These are phyloP conservation scores for Oxytorus armatus DNA, from an alignment of 2,888 invertebrate species.

Conservation along the genomic window DNA sequence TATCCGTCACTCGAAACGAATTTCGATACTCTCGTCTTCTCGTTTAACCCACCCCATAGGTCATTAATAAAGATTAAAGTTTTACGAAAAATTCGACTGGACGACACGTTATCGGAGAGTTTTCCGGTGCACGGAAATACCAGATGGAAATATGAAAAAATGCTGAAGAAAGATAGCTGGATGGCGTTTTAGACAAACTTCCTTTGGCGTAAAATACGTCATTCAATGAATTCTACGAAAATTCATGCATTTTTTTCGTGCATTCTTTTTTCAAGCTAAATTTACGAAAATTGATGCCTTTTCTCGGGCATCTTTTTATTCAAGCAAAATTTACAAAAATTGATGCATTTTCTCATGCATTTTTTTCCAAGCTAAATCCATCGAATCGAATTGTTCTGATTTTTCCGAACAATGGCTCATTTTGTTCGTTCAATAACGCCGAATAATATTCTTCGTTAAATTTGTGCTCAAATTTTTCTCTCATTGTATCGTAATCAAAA, in stretches of 20 bases:
- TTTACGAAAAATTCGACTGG: constrained; percentile 26
- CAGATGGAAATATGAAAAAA: too few relatives aligned
- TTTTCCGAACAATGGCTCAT: not conserved
- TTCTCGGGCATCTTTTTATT: too few relatives aligned
- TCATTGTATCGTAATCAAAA: not conserved
- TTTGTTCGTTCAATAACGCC: not conserved
- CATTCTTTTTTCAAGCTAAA: not conserved
- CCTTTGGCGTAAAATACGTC: too few relatives aligned
- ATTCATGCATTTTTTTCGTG: too few relatives aligned
- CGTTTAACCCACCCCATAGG: not conserved
- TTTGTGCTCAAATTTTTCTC: not conserved
- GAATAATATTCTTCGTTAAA: not conserved
- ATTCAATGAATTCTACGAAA: too few relatives aligned
- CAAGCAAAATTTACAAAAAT: not conserved
- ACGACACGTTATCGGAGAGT: constrained; percentile 44
- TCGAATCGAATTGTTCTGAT: too few relatives aligned
- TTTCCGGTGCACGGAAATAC: too few relatives aligned
- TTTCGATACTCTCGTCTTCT: not conserved
- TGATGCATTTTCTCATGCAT: too few relatives aligned
- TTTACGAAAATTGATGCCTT: too few relatives aligned
- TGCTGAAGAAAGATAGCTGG: too few relatives aligned
- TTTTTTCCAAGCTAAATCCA: too few relatives aligned
- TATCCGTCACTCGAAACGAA: constrained; percentile 36
- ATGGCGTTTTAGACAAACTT: too few relatives aligned
- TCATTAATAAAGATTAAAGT: constrained; percentile 47